A percentile compares a stretch with the other conserved stretches of the same genome.
phyloP scores from a whole-genome alignment of 1,140 invertebrate genomes.

The Mya arenaria region DNA sequence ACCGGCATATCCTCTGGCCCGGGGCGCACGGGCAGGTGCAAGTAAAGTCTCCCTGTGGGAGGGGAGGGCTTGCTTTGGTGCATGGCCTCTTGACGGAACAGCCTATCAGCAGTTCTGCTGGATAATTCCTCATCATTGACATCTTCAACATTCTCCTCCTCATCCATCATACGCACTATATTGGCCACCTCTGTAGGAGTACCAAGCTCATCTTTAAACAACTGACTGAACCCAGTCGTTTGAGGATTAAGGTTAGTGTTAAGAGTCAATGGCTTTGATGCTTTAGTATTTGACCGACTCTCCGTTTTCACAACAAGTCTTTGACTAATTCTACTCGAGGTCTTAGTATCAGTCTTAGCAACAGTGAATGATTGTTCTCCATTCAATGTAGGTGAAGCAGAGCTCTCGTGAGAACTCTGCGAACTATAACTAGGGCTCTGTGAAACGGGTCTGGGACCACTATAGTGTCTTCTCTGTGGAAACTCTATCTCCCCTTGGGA shows the following conservation, averaged over 20 bases:
- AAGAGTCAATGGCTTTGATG: constrained; percentile 38
- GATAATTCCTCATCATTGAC: constrained; percentile 55
- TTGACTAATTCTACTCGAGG: neutral
- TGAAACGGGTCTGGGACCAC: constrained; percentile 45
- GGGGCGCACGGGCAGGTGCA: constrained; percentile 58
- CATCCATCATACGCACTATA: constrained; percentile 76
- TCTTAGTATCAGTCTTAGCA: neutral
- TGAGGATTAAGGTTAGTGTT: constrained; percentile 43
- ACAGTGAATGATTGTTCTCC: constrained; percentile 11
- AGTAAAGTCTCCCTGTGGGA: constrained; percentile 56
- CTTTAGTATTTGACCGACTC: neutral
- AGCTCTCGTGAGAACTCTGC: constrained; percentile 49
- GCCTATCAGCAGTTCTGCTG: neutral
- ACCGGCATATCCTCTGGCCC: constrained; percentile 14
- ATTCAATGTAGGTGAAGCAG: constrained; percentile 45
- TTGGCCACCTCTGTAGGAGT: constrained; percentile 76
- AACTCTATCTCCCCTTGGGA: constrained; percentile 49
- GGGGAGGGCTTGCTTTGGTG: constrained; percentile 26
- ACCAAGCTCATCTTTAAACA: constrained; percentile 76
- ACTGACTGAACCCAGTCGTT: constrained; percentile 73
- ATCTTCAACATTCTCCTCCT: constrained; percentile 69
- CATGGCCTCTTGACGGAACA: constrained; percentile 12
- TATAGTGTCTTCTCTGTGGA: constrained; percentile 28
- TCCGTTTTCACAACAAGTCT: constrained; percentile 17
- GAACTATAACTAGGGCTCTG: constrained; percentile 54